phyloP scores from a whole-genome alignment of 2,113 vertebrate species.

The Oxyruncus cristatus region DNA sequence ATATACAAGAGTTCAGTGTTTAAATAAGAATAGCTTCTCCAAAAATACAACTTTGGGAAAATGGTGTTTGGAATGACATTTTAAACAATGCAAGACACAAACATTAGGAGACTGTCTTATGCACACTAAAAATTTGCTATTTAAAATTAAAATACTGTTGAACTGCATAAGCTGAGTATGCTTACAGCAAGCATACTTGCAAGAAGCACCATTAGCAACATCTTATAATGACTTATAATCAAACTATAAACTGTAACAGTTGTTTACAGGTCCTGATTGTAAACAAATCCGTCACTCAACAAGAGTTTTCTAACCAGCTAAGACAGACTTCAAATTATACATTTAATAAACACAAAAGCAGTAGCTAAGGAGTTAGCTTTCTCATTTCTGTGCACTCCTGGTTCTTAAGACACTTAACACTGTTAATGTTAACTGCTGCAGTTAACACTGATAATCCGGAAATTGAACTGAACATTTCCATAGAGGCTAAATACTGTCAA shows the following conservation, averaged over 20 bases:
- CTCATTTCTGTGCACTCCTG: background rate
- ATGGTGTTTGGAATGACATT: background rate
- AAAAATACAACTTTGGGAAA: background rate
- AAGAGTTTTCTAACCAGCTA: background rate
- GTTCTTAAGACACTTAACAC: background rate
- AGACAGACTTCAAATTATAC: background rate
- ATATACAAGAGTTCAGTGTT: background rate
- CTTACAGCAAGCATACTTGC: background rate
- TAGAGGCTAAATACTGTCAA: background rate
- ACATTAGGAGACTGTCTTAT: background rate
- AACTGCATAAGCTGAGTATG: background rate
- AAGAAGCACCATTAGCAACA: background rate
- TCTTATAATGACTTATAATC: background rate
- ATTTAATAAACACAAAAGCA: background rate
- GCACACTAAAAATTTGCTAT: background rate
- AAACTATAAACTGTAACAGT: background rate
- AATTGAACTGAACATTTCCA: background rate
- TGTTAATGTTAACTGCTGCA: background rate
- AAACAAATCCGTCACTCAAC: background rate
- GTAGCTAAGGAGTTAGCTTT: background rate
- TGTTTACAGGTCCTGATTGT: background rate
- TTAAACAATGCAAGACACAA: background rate
- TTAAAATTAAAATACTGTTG: background rate
- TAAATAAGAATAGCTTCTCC: background rate
- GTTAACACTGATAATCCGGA: background rate